phyloP scores from a whole-genome alignment of 2,113 vertebrate species.

The Lipophrys pholis region DNA sequence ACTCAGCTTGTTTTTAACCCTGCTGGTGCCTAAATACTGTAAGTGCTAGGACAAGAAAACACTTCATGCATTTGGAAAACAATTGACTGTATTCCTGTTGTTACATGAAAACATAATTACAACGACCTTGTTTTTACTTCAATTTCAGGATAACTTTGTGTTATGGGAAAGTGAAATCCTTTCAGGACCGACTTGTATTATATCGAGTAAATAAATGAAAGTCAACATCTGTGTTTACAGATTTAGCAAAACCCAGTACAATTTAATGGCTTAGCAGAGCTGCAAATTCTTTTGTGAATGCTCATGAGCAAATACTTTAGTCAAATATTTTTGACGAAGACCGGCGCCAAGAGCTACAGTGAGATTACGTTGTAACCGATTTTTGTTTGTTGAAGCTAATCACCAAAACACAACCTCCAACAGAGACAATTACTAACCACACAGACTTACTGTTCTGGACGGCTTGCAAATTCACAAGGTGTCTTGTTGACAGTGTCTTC shows the following conservation, averaged over 20 bases:
- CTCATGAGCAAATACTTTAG: constrained; percentile 3
- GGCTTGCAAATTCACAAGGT: too few species aligned
- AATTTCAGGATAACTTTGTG: constrained; percentile 50
- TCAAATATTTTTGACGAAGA: neutral
- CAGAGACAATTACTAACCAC: too few species aligned
- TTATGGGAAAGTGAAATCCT: constrained; percentile 43
- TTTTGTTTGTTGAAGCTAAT: neutral
- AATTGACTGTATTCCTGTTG: constrained; percentile 24
- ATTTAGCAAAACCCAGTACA: constrained; percentile 25
- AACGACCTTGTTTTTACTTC: constrained; percentile 29
- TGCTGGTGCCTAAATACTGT: neutral
- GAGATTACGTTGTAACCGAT: neutral
- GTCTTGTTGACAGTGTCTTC: too few species aligned
- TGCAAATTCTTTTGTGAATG: neutral
- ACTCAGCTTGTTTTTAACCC: constrained; percentile 3
- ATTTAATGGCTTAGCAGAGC: constrained; percentile 39
- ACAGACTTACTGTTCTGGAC: too few species aligned
- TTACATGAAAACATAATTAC: constrained; percentile 15
- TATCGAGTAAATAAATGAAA: constrained; percentile 22
- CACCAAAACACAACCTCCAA: neutral
- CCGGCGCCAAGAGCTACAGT: neutral
- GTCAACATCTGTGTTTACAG: constrained; percentile 48
- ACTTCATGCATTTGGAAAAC: neutral
- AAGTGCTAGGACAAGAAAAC: neutral
- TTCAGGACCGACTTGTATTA: constrained; percentile 12